These are phyloP conservation scores for Okapia johnstoni DNA, from an alignment of 2,113 vertebrate species.

Conservation along the genomic window DNA sequence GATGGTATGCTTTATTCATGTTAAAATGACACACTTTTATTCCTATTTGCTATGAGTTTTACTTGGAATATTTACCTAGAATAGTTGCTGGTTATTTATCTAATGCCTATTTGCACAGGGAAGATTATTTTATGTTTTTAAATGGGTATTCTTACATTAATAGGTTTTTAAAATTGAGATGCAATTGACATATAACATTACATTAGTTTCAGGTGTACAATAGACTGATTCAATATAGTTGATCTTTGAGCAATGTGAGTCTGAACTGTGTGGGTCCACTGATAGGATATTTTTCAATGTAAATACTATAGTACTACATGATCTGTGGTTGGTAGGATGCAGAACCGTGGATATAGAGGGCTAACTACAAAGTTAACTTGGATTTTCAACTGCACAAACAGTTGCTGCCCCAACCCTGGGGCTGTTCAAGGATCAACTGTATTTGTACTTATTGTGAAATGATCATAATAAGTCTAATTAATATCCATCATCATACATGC, in stretches of 20 bases:
- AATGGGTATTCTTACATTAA: neutral
- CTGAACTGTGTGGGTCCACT: neutral
- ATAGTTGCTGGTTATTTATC: neutral
- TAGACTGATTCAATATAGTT: neutral
- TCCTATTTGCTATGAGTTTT: neutral
- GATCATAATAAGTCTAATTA: neutral
- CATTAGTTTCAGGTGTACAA: neutral
- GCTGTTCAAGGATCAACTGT: neutral
- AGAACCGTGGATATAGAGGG: neutral
- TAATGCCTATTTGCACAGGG: neutral
- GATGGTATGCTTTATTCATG: neutral
- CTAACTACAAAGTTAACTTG: neutral
- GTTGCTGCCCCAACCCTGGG: neutral
- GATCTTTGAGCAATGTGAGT: neutral
- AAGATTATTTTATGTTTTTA: neutral
- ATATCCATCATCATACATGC: neutral
- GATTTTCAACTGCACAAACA: neutral
- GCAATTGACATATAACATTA: neutral
- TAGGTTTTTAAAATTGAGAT: neutral
- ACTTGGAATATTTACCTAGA: neutral
- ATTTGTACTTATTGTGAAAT: neutral
- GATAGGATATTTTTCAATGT: neutral
- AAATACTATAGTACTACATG: neutral
- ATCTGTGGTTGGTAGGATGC: neutral
- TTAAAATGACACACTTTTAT: neutral